Evolutionary conservation across 2,888 invertebrate genomes (phyloP).

Genomic region (Lasioglossum figueresi): DNA sequence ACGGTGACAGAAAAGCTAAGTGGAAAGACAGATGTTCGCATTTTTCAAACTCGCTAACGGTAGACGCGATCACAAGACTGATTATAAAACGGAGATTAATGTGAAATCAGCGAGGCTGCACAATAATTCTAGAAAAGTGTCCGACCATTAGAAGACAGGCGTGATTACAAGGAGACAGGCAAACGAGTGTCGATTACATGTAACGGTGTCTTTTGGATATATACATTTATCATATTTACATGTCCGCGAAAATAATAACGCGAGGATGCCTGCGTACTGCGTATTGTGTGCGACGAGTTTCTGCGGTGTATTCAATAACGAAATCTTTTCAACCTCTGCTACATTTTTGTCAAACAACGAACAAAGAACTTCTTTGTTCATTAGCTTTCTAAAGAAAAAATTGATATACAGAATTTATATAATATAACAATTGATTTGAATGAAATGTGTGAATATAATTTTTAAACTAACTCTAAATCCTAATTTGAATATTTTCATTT

Average conservation of each 20-base stretch:
- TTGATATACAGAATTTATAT: not conserved
- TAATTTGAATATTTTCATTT: not conserved
- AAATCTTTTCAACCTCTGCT: not conserved
- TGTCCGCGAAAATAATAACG: not conserved
- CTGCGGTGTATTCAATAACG: not conserved
- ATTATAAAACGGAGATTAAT: slow-evolving; percentile 40
- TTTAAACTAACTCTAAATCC: not conserved
- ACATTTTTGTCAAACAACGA: not conserved
- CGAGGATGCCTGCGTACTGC: not conserved
- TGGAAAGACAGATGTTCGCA: slow-evolving; percentile 15
- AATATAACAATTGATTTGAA: no score
- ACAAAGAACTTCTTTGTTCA: not conserved
- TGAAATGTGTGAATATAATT: not conserved
- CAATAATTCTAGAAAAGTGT: slow-evolving; percentile 29
- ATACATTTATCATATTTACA: slow-evolving; percentile 15
- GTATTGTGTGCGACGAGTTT: not conserved
- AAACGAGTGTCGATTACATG: slow-evolving; percentile 55
- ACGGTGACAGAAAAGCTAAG: slow-evolving; percentile 17
- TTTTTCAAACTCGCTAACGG: slow-evolving; percentile 38
- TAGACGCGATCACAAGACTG: slow-evolving; percentile 17
- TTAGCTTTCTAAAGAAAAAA: not conserved
- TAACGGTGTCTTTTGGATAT: slow-evolving; percentile 63
- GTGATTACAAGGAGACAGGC: slow-evolving; percentile 35
- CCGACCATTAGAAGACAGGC: slow-evolving; percentile 19
- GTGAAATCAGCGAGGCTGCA: slow-evolving; percentile 38